Base-by-base conservation (phyloP, 2,888 invertebrate genomes). In the Opisthograptis luteolata region DNA sequence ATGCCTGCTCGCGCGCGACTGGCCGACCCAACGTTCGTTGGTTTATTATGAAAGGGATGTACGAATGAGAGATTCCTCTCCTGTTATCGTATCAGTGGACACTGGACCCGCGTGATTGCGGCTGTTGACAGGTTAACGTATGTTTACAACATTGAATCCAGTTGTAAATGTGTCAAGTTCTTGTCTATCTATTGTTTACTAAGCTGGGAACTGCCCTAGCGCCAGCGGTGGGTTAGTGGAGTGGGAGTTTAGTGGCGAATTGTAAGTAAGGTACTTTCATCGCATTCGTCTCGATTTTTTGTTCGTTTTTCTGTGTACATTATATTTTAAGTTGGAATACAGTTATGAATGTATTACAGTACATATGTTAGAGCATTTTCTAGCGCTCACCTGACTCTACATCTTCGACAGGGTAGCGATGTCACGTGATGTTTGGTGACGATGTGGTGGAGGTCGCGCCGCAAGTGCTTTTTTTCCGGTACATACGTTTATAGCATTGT, bases 1-100 rank as follows among this genome's bases (percentile, higher is more conserved):
- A 41, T 64, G 68, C 48, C 67, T 53, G 52, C 35, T 63, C 55
- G 62, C 64, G 66, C 72, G 69, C 79, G 68, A 87, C 84, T 87
- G 81, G 32, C 12, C 3, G 32, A 24, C 25, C 30, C 32, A 13
- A n/a, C 17, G 27, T 2, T 13, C 7, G 25, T 25, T 17, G n/a
- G 22, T 24, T 27, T 44, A 50, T 39, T 55, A 57, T n/a, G n/a
- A 57, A 50, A 22, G 46, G 47, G 43, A 37, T 44, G 36, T 45
- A 22, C 46, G 37, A n/a, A 25, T 24, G 3, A 3, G 25, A 46
- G 39, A 25, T 32, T 13, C 27, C 17, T 28, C 28, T 31, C n/a
- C 8, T 24, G 27, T 34, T 47, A 37, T 42, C 49, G 5, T 6
- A 13, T 19, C 7, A 3, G 17, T 34, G 30, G 20, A 24, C 34